Evolutionary conservation across 2,797 vertebrate species (phyloP).

Genomic region (Pseudotriccus pelzelni): DNA sequence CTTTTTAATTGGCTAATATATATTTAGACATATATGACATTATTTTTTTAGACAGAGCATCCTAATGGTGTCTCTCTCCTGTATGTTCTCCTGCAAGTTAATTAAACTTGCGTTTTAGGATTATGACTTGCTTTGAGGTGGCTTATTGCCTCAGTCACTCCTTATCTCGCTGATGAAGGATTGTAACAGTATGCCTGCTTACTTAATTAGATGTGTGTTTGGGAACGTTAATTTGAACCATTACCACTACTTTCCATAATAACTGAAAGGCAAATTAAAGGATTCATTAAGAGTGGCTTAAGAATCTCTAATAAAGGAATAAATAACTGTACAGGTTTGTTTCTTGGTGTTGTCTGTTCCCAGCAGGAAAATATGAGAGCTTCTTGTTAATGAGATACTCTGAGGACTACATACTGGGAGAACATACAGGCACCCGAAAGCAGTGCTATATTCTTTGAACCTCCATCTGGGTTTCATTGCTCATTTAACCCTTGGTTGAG

Average conservation of each 20-base stretch:
- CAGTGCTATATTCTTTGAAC: neutral
- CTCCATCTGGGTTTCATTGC: neutral
- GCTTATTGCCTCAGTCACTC: slow-evolving; percentile 10
- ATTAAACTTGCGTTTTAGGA: slow-evolving; percentile 1
- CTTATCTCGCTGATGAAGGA: neutral
- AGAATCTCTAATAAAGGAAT: slow-evolving; percentile 12
- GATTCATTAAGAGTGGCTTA: slow-evolving; percentile 6
- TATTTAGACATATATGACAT: neutral
- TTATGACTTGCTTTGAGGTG: neutral
- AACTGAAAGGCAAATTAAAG: slow-evolving; percentile 15
- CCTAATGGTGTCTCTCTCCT: neutral
- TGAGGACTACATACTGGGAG: neutral
- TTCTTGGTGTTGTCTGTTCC: neutral
- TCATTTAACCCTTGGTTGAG: neutral
- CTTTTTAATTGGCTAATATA: neutral
- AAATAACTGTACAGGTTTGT: slow-evolving; percentile 14
- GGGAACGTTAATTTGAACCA: slow-evolving; percentile 12
- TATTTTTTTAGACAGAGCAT: neutral
- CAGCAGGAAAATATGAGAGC: neutral
- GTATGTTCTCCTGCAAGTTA: neutral
- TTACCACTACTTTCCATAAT: neutral
- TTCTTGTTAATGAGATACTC: neutral
- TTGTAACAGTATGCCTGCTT: neutral
- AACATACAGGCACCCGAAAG: neutral
- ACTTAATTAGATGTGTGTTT: slow-evolving; percentile 35